These are phyloP conservation scores for Osmoderma eremita DNA, from an alignment of 2,888 invertebrate species.

Conservation along the genomic window DNA sequence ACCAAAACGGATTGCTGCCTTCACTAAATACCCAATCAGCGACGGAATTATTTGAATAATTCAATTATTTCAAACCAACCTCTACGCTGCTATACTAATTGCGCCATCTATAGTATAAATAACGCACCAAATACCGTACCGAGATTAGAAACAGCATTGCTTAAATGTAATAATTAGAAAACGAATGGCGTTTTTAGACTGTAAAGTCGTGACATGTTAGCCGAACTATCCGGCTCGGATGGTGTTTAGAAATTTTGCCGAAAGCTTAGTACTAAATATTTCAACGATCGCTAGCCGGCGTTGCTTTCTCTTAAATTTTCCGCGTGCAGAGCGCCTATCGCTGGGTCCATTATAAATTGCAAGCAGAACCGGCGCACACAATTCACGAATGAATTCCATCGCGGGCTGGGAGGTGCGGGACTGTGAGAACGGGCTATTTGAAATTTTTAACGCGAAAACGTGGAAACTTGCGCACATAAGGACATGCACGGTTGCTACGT, in stretches of 20 bases:
- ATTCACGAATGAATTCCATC: slow-evolving; percentile 21
- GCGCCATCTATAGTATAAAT: not conserved
- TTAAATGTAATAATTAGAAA: slow-evolving; percentile 34
- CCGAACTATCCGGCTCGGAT: slow-evolving; percentile 28
- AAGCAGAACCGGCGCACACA: slow-evolving; percentile 9
- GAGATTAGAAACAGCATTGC: not conserved
- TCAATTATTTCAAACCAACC: too few species aligned
- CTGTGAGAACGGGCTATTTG: slow-evolving; percentile 9
- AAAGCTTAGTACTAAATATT: slow-evolving; percentile 45
- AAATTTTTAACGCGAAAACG: slow-evolving; percentile 14
- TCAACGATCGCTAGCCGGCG: slow-evolving; percentile 37
- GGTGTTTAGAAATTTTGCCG: slow-evolving; percentile 47
- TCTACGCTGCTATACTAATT: not conserved
- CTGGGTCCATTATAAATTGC: slow-evolving; percentile 16
- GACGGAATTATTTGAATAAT: too few species aligned
- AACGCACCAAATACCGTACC: not conserved
- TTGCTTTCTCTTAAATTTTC: slow-evolving; percentile 46
- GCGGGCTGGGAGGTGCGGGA: slow-evolving; percentile 9
- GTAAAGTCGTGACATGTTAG: slow-evolving; percentile 45
- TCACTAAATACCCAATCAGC: too few species aligned
- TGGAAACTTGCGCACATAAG: slow-evolving; percentile 6
- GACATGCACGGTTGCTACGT: too few species aligned
- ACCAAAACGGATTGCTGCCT: too few species aligned
- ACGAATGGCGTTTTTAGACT: slow-evolving; percentile 28
- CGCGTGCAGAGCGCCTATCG: slow-evolving; percentile 20